Percentiles rank a stretch among this genome's conserved stretches.
Evolutionary conservation across 2,888 invertebrate genomes (phyloP).

Genomic region (Sepiola atlantica): DNA sequence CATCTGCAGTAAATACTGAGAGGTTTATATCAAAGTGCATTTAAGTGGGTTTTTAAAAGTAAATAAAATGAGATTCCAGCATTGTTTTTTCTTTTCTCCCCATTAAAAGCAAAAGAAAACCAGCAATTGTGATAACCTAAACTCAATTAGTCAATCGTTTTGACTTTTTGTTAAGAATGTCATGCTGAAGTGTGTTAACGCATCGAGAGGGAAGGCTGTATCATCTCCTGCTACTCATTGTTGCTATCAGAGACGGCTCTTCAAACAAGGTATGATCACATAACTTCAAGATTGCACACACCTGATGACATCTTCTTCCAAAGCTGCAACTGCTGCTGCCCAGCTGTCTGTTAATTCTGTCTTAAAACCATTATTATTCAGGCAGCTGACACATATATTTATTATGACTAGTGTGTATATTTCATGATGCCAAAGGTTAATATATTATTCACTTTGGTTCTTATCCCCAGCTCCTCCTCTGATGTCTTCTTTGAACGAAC

Average conservation of each 20-base stretch:
- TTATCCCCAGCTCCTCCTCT: constrained; percentile 23
- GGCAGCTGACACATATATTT: constrained; percentile 32
- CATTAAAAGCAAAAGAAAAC: not conserved
- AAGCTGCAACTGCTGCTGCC: constrained; percentile 32
- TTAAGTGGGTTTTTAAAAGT: constrained; percentile 32
- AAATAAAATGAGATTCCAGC: constrained; percentile 8
- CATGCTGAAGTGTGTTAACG: constrained; percentile 32
- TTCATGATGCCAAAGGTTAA: not conserved
- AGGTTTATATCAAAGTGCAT: not conserved
- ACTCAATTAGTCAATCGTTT: not conserved
- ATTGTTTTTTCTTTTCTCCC: not conserved
- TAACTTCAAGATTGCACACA: constrained; percentile 13
- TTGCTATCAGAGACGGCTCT: constrained; percentile 19
- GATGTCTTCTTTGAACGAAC: not conserved
- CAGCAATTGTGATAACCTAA: not conserved
- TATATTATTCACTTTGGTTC: not conserved
- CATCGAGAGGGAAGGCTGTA: not conserved
- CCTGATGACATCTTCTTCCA: constrained; percentile 32
- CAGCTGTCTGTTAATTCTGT: constrained; percentile 32
- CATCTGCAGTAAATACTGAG: not conserved
- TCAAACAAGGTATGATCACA: constrained; percentile 19
- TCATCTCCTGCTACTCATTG: constrained; percentile 15
- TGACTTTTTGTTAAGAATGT: constrained; percentile 32
- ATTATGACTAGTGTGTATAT: constrained; percentile 9
- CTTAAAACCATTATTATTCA: constrained; percentile 9